These are phyloP conservation scores for Gadopsis marmoratus DNA, from an alignment of 2,797 vertebrate genomes.

Conservation along the genomic window DNA sequence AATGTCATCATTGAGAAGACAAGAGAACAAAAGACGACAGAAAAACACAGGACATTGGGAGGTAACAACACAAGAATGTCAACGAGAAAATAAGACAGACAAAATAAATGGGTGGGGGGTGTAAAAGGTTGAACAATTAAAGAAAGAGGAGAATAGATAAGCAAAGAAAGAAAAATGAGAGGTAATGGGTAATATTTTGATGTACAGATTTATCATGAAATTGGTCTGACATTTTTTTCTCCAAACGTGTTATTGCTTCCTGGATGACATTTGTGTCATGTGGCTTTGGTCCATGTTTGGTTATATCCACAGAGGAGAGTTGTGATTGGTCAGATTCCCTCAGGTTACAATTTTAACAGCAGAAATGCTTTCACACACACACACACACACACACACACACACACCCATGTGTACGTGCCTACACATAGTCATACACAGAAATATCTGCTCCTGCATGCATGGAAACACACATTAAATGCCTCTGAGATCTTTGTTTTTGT, in stretches of 20 bases:
- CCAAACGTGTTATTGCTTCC: background rate
- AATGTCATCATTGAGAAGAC: background rate
- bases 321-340: slow-evolving; percentile 18
- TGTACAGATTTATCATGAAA: background rate
- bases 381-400: background rate
- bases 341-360: background rate
- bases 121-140: background rate
- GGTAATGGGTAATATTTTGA: background rate
- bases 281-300: background rate
- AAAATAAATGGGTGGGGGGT: background rate
- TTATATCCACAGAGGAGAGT: background rate
- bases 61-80: background rate
- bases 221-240: slow-evolving; percentile 10
- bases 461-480: background rate
- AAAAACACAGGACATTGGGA: background rate
- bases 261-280: slow-evolving; percentile 19
- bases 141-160: background rate
- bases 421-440: background rate
- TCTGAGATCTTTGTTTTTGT: background rate
- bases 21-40: background rate
- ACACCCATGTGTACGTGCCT: background rate
- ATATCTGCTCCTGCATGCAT: background rate
- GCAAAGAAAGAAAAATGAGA: background rate
- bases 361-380: background rate
- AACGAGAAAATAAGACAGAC: background rate